These are phyloP conservation scores for Aplocera efformata DNA, from an alignment of 2,888 invertebrate genomes.

Conservation along the genomic window DNA sequence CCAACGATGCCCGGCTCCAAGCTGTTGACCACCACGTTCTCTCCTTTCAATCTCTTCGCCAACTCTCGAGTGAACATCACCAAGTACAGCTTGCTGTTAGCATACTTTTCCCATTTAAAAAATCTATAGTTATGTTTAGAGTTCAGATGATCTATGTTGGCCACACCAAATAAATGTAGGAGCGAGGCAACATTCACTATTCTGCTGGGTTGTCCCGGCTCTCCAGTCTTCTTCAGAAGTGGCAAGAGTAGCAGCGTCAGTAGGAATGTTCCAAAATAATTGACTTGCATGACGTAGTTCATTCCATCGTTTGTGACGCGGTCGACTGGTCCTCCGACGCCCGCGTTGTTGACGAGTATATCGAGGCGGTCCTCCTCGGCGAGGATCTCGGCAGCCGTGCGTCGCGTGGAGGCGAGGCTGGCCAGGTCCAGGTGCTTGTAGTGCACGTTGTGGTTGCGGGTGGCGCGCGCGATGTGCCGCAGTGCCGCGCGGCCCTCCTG, in stretches of 20 bases:
- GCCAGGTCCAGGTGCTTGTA: constrained; percentile 86
- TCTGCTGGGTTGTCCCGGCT: constrained; percentile 81
- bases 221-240: constrained; percentile 81
- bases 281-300: constrained; percentile 93
- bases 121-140: constrained; percentile 7
- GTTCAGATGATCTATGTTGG: constrained; percentile 84
- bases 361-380: constrained; percentile 85
- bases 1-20: constrained; percentile 92
- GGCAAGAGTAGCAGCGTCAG: constrained; percentile 92
- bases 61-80: constrained; percentile 85
- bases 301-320: constrained; percentile 85
- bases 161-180: constrained; percentile 81
- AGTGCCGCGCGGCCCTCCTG: constrained; percentile 45
- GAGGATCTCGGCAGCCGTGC: constrained; percentile 87
- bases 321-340: constrained; percentile 78
- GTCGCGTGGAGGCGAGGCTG: constrained; percentile 85
- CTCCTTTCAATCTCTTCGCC: constrained; percentile 80
- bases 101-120: constrained; percentile 66
- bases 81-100: constrained; percentile 84
- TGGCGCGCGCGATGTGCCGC: constrained; percentile 81
- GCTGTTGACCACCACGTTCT: constrained; percentile 87
- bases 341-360: constrained; percentile 93
- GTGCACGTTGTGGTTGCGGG: constrained; percentile 82
- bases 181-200: constrained; percentile 88
- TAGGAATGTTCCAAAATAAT: constrained; percentile 94